phyloP scores from a whole-genome alignment of 2,888 invertebrate genomes.

The Nematopogon swammerdamellus region DNA sequence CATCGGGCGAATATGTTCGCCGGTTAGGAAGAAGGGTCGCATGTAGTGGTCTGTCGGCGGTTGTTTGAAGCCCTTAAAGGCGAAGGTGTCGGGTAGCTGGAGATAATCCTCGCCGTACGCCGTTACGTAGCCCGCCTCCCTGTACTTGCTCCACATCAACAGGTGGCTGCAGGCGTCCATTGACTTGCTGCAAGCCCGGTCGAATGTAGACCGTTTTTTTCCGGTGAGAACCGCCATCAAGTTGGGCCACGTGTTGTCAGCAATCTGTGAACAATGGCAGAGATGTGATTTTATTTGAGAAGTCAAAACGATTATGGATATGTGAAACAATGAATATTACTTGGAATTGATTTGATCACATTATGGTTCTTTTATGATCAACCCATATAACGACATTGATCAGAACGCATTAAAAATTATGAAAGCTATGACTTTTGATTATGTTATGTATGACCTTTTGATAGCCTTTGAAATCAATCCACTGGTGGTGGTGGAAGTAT shows the following conservation, averaged over 20 bases:
- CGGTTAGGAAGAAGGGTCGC: slow-evolving; percentile 67
- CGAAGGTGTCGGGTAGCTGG: slow-evolving; percentile 64
- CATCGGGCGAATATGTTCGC: slow-evolving; percentile 49
- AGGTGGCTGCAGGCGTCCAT: slow-evolving; percentile 67
- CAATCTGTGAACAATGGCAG: slow-evolving; percentile 51
- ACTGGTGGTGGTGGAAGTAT: slow-evolving; percentile 64
- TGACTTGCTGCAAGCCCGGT: slow-evolving; percentile 41
- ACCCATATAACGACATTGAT: too few relatives aligned
- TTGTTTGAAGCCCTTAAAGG: slow-evolving; percentile 59
- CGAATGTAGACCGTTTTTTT: slow-evolving; percentile 47
- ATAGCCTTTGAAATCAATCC: slow-evolving; percentile 73
- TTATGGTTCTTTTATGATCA: too few relatives aligned
- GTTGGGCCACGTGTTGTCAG: slow-evolving; percentile 90
- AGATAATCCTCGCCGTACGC: slow-evolving; percentile 78
- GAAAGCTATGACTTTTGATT: too few relatives aligned
- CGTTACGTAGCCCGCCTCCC: slow-evolving; percentile 68
- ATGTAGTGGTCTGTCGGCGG: slow-evolving; percentile 82
- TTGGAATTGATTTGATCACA: too few relatives aligned
- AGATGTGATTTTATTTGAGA: slow-evolving; percentile 7
- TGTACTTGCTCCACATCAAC: slow-evolving; percentile 76
- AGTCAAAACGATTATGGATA: too few relatives aligned
- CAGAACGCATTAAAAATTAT: too few relatives aligned
- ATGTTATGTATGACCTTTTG: slow-evolving; percentile 61
- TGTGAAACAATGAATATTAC: too few relatives aligned
- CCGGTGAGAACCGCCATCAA: slow-evolving; percentile 80